Evolutionary conservation across 2,113 vertebrate species (phyloP).

Genomic region (Tachycineta bicolor): DNA sequence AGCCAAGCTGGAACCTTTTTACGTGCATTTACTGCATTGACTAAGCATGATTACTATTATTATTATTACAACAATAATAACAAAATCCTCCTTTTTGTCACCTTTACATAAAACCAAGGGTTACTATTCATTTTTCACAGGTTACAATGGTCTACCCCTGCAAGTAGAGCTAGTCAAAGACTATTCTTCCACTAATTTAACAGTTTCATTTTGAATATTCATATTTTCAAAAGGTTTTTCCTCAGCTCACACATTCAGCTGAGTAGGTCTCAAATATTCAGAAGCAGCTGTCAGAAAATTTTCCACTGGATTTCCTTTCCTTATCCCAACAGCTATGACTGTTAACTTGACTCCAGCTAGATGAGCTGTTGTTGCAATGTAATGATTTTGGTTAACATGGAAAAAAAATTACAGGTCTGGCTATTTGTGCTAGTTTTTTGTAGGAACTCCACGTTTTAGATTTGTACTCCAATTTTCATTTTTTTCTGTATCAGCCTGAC

Average conservation of each 20-base stretch:
- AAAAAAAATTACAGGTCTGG: constrained; percentile 12
- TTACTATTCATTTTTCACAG: not conserved
- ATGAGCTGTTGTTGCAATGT: not conserved
- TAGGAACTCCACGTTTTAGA: not conserved
- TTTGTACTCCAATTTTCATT: not conserved
- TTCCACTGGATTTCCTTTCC: constrained; percentile 30
- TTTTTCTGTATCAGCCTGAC: not conserved
- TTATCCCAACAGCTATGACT: not conserved
- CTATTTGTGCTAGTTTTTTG: not conserved
- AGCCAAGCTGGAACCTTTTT: not conserved
- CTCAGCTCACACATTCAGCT: not conserved
- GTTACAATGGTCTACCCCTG: not conserved
- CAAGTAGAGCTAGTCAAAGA: not conserved
- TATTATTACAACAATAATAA: not conserved
- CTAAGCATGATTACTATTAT: not conserved
- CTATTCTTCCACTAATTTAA: not conserved
- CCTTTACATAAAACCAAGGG: not conserved
- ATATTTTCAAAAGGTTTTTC: not conserved
- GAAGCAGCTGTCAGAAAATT: constrained; percentile 24
- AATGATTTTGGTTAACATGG: not conserved
- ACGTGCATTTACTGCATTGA: not conserved
- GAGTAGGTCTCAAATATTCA: constrained; percentile 13
- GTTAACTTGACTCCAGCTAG: not conserved
- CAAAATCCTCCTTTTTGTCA: not conserved
- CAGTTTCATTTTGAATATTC: not conserved